These are phyloP conservation scores for Calliopsis andreniformis DNA, from an alignment of 1,140 invertebrate species.

Conservation along the genomic window DNA sequence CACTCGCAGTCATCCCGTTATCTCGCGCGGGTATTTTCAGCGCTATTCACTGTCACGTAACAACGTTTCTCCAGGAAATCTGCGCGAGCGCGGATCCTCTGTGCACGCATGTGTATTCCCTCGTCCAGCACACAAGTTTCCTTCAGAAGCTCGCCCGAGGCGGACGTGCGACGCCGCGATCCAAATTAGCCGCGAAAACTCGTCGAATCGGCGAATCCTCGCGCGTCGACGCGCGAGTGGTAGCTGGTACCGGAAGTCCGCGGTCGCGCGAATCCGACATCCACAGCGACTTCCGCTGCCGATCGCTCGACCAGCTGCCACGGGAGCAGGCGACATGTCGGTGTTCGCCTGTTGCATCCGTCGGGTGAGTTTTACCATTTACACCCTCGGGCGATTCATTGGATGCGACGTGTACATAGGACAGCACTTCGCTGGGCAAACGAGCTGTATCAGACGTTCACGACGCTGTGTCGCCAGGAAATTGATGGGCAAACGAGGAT, in stretches of 20 bases:
- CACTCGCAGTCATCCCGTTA: too few species aligned
- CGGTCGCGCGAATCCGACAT: neutral
- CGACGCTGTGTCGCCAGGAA: too few species aligned
- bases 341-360: conserved; percentile 75
- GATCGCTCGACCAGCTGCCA: neutral
- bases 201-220: neutral
- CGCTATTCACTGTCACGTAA: neutral
- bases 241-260: neutral
- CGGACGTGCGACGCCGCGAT: conserved; percentile 12
- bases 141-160: neutral
- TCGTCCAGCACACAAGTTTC: conserved; percentile 9
- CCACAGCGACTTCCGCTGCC: neutral
- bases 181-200: neutral
- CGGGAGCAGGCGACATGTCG: conserved; percentile 62
- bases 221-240: conserved; percentile 3
- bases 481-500: too few species aligned
- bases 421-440: neutral
- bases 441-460: neutral
- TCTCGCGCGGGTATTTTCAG: neutral
- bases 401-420: neutral
- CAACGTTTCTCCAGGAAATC: neutral
- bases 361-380: conserved; percentile 67
- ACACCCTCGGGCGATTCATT: too few species aligned
- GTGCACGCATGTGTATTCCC: conserved; percentile 44
- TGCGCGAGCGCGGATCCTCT: conserved; percentile 21